These are phyloP conservation scores for Orbicella faveolata DNA, from an alignment of 64 coral and sea anemone genomes.

Conservation along the genomic window DNA sequence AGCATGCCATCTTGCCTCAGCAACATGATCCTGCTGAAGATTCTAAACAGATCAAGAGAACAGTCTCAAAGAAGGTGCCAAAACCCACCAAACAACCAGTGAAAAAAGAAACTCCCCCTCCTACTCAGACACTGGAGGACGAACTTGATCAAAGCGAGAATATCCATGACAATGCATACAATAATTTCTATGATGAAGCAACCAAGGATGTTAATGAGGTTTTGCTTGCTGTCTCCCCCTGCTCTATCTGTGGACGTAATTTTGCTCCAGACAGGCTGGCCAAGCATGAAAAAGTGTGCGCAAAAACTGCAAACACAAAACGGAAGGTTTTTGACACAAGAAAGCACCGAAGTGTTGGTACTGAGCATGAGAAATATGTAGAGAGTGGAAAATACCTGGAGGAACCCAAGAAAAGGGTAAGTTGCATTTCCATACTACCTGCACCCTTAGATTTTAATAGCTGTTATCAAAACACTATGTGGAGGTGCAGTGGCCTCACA, in stretches of 20 bases:
- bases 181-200: conserved; percentile 71
- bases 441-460: too few relatives aligned
- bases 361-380: conserved; percentile 82
- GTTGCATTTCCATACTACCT: not conserved
- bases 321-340: conserved; percentile 83
- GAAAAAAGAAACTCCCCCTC: not conserved
- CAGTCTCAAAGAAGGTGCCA: not conserved
- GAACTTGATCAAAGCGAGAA: conserved; percentile 26
- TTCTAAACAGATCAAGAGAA: not conserved
- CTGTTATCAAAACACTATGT: too few relatives aligned
- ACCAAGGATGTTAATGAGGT: conserved; percentile 33
- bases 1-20: conserved; percentile 5
- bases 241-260: conserved; percentile 88
- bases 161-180: not conserved
- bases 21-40: not conserved
- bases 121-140: not conserved
- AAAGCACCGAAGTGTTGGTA: conserved; percentile 78
- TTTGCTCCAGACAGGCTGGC: conserved; percentile 82
- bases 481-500: too few relatives aligned
- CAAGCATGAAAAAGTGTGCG: conserved; percentile 84
- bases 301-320: conserved; percentile 59
- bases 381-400: conserved; percentile 63
- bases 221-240: conserved; percentile 57
- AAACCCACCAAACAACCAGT: not conserved
- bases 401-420: conserved; percentile 73